Conservation (phyloP, 2,797 vertebrate species). For the Sciurus vulgaris region DNA sequence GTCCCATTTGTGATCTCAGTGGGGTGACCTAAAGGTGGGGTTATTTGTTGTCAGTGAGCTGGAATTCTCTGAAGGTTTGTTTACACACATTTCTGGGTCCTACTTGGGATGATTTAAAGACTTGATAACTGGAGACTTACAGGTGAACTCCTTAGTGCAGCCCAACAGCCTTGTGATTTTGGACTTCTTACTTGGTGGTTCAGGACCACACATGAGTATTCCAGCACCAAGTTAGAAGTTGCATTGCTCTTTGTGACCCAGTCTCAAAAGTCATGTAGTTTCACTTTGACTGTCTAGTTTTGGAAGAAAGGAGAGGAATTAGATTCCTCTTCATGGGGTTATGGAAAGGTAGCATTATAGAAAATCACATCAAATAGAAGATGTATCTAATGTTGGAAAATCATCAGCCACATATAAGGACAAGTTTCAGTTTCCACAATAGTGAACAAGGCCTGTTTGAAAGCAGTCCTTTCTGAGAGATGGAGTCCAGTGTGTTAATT, state of each 20-base stretch:
- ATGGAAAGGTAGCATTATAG: neutral
- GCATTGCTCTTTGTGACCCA: neutral
- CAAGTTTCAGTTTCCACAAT: neutral
- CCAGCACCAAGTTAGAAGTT: neutral
- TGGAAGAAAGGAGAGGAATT: neutral
- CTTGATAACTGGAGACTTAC: neutral
- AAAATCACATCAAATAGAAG: neutral
- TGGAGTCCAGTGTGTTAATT: neutral
- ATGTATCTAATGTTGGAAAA: slow-evolving; percentile 14
- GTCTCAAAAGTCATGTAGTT: neutral
- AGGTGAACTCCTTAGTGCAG: neutral
- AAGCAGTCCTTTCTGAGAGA: neutral
- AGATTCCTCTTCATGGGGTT: neutral
- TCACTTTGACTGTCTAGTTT: neutral
- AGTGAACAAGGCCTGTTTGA: neutral
- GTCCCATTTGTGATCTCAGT: neutral
- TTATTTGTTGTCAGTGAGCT: neutral
- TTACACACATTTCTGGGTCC: neutral
- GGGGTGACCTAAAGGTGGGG: neutral
- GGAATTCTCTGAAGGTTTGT: neutral
- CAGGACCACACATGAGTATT: neutral
- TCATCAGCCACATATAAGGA: neutral
- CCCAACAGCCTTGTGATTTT: neutral
- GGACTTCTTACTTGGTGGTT: neutral
- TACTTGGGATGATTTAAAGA: neutral